Conservation (phyloP, 2,888 invertebrate genomes). For the Pyrrhosoma nymphula region DNA sequence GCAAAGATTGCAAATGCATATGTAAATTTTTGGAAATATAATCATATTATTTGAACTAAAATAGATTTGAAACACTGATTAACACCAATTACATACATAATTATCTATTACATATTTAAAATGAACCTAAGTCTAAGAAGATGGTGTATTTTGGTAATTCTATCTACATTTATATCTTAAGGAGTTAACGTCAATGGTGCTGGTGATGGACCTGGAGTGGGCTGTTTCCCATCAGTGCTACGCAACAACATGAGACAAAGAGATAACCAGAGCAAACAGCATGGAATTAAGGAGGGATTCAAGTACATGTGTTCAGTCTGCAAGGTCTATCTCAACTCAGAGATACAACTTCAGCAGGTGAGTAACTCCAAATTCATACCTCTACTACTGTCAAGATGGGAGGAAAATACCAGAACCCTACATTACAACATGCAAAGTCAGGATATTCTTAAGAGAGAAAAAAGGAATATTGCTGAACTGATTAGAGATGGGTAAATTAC, state of each 20-base stretch:
- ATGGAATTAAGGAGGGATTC: slow-evolving; percentile 74
- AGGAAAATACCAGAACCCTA: not conserved
- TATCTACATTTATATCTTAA: not conserved
- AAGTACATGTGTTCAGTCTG: slow-evolving; percentile 77
- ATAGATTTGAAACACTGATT: too few species aligned
- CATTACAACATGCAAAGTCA: not conserved
- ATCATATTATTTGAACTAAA: too few species aligned
- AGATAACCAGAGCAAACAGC: slow-evolving; percentile 76
- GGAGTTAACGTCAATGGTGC: slow-evolving; percentile 73
- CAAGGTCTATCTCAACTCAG: slow-evolving; percentile 78
- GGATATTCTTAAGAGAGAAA: too few species aligned
- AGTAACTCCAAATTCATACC: slow-evolving; percentile 7
- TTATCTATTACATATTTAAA: too few species aligned
- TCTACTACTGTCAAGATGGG: not conserved
- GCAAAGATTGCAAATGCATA: too few species aligned
- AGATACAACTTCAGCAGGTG: slow-evolving; percentile 78
- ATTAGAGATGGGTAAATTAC: too few species aligned
- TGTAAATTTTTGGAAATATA: too few species aligned
- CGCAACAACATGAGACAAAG: slow-evolving; percentile 76
- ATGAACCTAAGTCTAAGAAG: too few species aligned
- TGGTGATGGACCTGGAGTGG: slow-evolving; percentile 76
- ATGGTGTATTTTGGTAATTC: too few species aligned
- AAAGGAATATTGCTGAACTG: too few species aligned
- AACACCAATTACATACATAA: too few species aligned
- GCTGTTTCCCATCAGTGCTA: slow-evolving; percentile 70